Evolutionary conservation across 2,113 vertebrate species (phyloP), one percentile per base, ranked within the genome.

Genomic region (Oplegnathus fasciatus): DNA sequence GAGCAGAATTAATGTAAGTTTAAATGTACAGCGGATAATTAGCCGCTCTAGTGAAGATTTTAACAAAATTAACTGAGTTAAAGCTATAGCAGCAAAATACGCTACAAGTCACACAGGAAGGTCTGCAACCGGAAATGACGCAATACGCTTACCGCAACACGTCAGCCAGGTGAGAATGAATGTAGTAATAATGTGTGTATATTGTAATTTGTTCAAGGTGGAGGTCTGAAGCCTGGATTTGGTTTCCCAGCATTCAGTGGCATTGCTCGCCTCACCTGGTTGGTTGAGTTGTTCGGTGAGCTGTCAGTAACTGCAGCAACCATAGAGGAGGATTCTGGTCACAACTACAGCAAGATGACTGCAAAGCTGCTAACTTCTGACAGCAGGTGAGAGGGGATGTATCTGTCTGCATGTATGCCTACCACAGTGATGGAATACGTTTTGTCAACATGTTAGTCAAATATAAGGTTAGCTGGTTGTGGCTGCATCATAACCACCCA

Each of bases 271-370:
- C 94, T 99, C 66, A 97, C 97, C 0, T 99, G 98, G 97, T 90
- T 99, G 84, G 96, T 98, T 34, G 97, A 97, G 61, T 94, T 99
- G 78, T 99, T 99, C 0, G 98, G 98, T 32, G 95, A 98, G 80
- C 96, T 99, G 79, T 96, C 95, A 37, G 95, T 97, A 2, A 94
- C 93, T 2, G 95, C 93, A 24, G 97, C 97, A 20, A 94, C 92
- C 18, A 78, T 97, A 79, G 95, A 95, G 87, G 94, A 97, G 28
- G 92, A 94, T 32, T 86, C 94, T 58, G 93, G 95, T 9, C 94
- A 94, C 22, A 95, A 94, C 74, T 96, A 96, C 78, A 95, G 91
- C 82, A 98, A 97, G 93, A 95, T 99, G 96, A 98, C 96, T 0
- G 97, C 96, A 46, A 94, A 95, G 76, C 95, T 99, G 40, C 81